Evolutionary conservation across 2,797 vertebrate genomes (phyloP).

Genomic region (Diplodus puntazzo): DNA sequence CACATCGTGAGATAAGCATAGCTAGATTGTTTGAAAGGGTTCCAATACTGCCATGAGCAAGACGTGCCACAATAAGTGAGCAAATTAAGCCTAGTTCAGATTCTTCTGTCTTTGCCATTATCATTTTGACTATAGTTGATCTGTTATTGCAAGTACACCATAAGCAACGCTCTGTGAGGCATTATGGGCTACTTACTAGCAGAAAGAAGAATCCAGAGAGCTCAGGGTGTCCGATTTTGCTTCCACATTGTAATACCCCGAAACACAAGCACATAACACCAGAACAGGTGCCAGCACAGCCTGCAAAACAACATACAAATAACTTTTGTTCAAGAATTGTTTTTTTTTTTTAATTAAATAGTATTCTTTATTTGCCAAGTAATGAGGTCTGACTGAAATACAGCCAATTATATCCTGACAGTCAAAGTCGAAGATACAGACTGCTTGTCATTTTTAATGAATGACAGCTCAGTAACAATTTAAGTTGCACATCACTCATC

Average conservation of each 20-base stretch:
- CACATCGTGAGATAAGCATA: background rate
- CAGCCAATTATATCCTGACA: background rate
- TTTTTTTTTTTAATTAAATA: background rate
- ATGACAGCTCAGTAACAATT: background rate
- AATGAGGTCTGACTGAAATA: background rate
- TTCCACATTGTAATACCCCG: constrained; percentile 45
- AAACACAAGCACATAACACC: constrained; percentile 45
- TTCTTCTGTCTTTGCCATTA: background rate
- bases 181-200: constrained; percentile 70
- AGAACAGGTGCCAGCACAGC: constrained; percentile 35
- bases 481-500: background rate
- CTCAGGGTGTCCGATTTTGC: constrained; percentile 39
- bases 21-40: background rate
- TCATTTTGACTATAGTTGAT: background rate
- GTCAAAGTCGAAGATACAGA: background rate
- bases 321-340: background rate
- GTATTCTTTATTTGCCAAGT: background rate
- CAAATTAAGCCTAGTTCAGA: constrained; percentile 2
- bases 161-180: constrained; percentile 9
- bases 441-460: background rate
- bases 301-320: constrained; percentile 49
- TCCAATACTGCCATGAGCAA: background rate
- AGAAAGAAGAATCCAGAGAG: constrained; percentile 69
- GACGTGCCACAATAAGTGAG: background rate
- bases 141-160: background rate